A percentile compares a stretch with the other conserved stretches of the same genome.
phyloP scores from a whole-genome alignment of 1,140 invertebrate species.

The Brachionus paranguensis region DNA sequence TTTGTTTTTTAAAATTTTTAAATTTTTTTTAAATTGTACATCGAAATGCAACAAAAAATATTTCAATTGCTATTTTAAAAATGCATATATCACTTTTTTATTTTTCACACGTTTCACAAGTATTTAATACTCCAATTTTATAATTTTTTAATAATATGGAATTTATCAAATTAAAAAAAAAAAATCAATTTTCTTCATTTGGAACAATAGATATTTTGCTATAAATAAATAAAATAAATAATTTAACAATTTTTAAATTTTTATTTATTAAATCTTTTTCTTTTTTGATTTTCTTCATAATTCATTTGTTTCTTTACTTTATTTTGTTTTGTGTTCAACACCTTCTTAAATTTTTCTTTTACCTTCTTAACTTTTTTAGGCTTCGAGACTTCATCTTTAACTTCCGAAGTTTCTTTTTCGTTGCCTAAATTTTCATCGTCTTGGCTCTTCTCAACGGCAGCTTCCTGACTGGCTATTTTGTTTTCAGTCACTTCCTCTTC shows the following conservation, averaged over 20 bases:
- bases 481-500: neutral
- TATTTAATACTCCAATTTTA: too few species aligned
- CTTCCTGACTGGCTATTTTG: neutral
- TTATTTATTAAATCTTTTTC: conserved; percentile 18
- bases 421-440: neutral
- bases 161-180: too few species aligned
- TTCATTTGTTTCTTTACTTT: neutral
- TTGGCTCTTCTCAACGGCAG: neutral
- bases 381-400: neutral
- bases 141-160: too few species aligned
- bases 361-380: neutral
- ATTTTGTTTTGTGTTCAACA: neutral
- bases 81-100: too few species aligned
- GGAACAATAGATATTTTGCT: too few species aligned
- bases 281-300: conserved; percentile 26
- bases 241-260: neutral
- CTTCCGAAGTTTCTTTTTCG: neutral
- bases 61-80: too few species aligned
- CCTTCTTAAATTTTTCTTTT: neutral
- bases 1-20: too few species aligned
- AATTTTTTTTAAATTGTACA: too few species aligned
- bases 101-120: too few species aligned
- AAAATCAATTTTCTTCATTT: too few species aligned
- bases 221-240: too few species aligned
- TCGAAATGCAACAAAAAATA: too few species aligned